These are phyloP conservation scores for Cephalopachus bancanus DNA, from an alignment of 2,797 vertebrate genomes.

Conservation along the genomic window DNA sequence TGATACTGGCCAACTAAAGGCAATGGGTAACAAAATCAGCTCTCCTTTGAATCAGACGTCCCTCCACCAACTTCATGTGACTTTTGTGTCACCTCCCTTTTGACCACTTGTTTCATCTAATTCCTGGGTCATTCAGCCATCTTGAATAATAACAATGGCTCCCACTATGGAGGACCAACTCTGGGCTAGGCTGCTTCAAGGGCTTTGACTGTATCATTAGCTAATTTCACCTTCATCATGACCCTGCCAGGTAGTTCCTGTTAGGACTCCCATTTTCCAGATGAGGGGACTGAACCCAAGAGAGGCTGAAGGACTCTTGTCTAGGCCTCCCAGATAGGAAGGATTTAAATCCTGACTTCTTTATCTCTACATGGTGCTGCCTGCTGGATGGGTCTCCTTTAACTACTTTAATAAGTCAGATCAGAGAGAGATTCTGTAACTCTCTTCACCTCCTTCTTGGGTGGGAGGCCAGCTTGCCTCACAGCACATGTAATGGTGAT, in stretches of 20 bases:
- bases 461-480: slow-evolving; percentile 65
- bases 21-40: not conserved
- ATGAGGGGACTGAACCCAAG: not conserved
- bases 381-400: not conserved
- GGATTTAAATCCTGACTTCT: slow-evolving; percentile 6
- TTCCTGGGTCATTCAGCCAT: not conserved
- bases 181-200: not conserved
- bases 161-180: not conserved
- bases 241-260: not conserved
- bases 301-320: not conserved
- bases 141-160: not conserved
- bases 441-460: slow-evolving; percentile 53
- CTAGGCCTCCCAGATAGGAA: not conserved
- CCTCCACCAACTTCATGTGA: rapidly evolving
- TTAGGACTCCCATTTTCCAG: not conserved
- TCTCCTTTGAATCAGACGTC: not conserved
- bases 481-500: slow-evolving; percentile 74
- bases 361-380: not conserved
- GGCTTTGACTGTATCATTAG: not conserved
- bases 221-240: rapidly evolving
- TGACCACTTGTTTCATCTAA: not conserved
- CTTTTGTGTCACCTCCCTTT: not conserved
- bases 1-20: not conserved
- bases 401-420: slow-evolving; percentile 69
- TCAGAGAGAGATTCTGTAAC: slow-evolving; percentile 71